Evolutionary conservation across 1,140 invertebrate genomes (phyloP).

Genomic region (Laupala kohalensis): DNA sequence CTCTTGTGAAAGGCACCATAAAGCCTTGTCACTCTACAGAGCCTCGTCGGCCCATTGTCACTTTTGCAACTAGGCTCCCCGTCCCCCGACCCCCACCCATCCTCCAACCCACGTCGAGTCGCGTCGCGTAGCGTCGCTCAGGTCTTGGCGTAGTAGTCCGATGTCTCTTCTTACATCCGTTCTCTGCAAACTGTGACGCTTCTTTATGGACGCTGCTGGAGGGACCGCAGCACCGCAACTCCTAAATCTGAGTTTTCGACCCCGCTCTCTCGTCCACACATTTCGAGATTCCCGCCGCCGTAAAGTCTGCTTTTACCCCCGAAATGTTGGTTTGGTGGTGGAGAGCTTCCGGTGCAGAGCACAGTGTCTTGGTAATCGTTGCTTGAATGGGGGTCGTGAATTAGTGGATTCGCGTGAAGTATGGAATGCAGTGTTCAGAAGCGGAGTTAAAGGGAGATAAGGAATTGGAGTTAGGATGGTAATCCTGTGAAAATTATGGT

Average conservation of each 20-base stretch:
- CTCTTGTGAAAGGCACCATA: background rate
- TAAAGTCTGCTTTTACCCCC: background rate
- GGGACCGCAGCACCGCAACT: background rate
- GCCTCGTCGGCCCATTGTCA: background rate
- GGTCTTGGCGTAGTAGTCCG: no score
- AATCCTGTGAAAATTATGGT: no score
- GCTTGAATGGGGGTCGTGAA: background rate
- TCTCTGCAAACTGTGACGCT: no score
- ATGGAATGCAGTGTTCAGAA: background rate
- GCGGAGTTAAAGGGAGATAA: background rate
- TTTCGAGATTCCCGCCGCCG: background rate
- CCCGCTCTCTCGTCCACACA: no score
- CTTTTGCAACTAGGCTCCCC: background rate
- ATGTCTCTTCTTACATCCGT: no score
- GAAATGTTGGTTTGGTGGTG: background rate
- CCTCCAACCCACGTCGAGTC: no score
- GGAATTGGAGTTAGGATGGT: no score
- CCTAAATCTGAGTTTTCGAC: background rate
- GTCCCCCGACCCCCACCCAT: no score
- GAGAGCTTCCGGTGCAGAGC: background rate
- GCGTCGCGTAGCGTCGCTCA: no score
- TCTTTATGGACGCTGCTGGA: background rate
- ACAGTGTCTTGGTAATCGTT: background rate
- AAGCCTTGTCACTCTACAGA: background rate
- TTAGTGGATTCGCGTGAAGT: background rate